A percentile compares a stretch with the other conserved stretches of the same genome.
These are phyloP conservation scores for Portunus trituberculatus DNA, from an alignment of 1,140 invertebrate genomes.

Conservation along the genomic window DNA sequence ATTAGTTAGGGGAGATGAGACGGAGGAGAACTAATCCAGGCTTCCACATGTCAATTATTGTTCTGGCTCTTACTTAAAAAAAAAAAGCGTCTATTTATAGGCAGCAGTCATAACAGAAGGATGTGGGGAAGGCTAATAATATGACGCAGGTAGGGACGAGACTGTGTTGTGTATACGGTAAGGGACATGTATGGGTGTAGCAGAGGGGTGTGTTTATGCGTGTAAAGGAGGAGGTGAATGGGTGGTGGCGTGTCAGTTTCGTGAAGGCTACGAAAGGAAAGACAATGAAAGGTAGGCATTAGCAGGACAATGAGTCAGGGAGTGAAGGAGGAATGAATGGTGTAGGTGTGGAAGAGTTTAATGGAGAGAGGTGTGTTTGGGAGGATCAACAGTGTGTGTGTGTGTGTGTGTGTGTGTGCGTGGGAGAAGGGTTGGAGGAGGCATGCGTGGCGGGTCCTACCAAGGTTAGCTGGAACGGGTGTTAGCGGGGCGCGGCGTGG, in stretches of 20 bases:
- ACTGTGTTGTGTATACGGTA: too few species aligned
- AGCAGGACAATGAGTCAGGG: background rate
- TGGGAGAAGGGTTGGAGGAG: too few species aligned
- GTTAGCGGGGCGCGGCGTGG: background rate
- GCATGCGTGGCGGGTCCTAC: background rate
- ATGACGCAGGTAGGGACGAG: too few species aligned
- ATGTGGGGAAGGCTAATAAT: background rate
- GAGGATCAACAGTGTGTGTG: background rate
- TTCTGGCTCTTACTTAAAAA: too few species aligned
- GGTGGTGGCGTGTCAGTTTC: too few species aligned
- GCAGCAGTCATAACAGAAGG: background rate
- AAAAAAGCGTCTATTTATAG: too few species aligned
- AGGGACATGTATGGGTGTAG: too few species aligned
- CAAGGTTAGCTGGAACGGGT: background rate
- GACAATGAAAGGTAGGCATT: background rate
- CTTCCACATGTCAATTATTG: too few species aligned
- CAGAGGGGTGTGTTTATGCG: too few species aligned
- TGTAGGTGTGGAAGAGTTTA: background rate
- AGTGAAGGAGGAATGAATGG: background rate
- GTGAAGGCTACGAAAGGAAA: background rate
- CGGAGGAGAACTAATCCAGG: too few species aligned
- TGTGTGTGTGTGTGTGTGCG: background rate
- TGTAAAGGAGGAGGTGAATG: too few species aligned
- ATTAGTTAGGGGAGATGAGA: too few species aligned
- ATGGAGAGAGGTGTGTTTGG: background rate